Conservation (phyloP, 2,888 invertebrate species). For the Anthoptus insignis region DNA sequence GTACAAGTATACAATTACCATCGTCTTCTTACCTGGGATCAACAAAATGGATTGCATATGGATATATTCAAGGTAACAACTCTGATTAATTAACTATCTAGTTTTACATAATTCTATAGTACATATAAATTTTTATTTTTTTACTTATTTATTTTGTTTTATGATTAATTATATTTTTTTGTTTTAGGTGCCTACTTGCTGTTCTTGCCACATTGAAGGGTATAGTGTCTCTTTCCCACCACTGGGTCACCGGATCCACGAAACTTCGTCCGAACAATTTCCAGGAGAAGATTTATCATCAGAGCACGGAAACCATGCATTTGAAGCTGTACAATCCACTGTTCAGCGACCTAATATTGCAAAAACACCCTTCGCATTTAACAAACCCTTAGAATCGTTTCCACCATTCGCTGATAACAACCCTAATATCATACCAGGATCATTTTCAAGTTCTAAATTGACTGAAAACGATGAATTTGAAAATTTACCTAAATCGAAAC, state of each 20-base stretch:
- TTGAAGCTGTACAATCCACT: conserved; percentile 77
- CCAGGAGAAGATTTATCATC: conserved; percentile 86
- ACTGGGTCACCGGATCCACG: conserved; percentile 82
- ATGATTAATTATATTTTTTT: too few relatives aligned
- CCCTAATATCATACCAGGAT: conserved; percentile 69
- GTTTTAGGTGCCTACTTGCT: conserved; percentile 91
- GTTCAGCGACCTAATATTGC: conserved; percentile 68
- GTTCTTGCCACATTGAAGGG: conserved; percentile 94
- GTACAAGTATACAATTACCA: conserved; percentile 95
- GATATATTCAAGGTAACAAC: conserved; percentile 93
- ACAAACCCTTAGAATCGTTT: conserved; percentile 70
- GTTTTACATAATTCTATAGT: too few relatives aligned
- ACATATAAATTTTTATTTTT: too few relatives aligned
- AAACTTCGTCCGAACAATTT: conserved; percentile 83
- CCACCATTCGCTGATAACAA: conserved; percentile 67
- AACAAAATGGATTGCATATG: conserved; percentile 92
- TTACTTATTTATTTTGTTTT: too few relatives aligned
- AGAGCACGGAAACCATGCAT: conserved; percentile 78
- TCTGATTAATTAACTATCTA: too few relatives aligned
- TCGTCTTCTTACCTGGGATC: conserved; percentile 93
- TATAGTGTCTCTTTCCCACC: conserved; percentile 91
- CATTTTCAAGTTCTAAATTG: conserved; percentile 64
- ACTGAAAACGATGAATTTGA: conserved; percentile 67
- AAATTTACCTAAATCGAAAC: conserved; percentile 57
- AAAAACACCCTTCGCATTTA: conserved; percentile 68